Evolutionary conservation across 2,113 vertebrate genomes (phyloP).

Genomic region (Ia io): DNA sequence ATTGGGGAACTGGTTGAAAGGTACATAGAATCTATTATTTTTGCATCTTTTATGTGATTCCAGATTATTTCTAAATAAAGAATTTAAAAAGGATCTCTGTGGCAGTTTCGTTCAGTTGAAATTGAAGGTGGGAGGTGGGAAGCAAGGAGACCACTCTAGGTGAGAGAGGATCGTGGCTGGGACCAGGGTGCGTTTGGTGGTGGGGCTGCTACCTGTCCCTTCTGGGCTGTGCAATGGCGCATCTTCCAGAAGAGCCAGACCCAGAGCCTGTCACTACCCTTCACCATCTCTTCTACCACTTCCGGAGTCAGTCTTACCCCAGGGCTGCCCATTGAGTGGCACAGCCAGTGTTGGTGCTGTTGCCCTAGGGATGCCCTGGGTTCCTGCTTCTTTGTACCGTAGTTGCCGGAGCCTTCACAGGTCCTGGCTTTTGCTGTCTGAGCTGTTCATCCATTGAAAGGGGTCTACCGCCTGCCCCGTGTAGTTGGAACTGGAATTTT

Average conservation of each 20-base stretch:
- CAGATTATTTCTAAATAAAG: not conserved
- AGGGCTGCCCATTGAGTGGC: not conserved
- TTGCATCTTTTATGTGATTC: not conserved
- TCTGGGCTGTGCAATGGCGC: not conserved
- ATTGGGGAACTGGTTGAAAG: not conserved
- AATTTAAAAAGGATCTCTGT: not conserved
- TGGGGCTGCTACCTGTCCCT: not conserved
- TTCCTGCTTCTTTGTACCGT: not conserved
- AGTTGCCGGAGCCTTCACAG: not conserved
- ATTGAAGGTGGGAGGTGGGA: not conserved
- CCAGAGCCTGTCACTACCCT: not conserved
- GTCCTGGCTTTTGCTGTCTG: not conserved
- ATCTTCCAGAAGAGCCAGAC: not conserved
- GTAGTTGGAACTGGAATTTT: not conserved
- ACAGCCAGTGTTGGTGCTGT: not conserved
- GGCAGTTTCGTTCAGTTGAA: not conserved
- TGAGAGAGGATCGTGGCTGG: not conserved
- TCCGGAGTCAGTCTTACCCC: not conserved
- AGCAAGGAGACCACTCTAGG: too few relatives aligned
- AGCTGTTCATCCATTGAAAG: not conserved
- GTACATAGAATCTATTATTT: not conserved
- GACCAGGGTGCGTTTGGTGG: rapidly evolving
- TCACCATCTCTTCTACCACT: not conserved
- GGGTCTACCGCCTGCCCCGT: not conserved
- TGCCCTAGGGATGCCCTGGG: too few relatives aligned